A percentile compares a stretch with the other conserved stretches of the same genome.
These are phyloP conservation scores for Avahi laniger DNA, from an alignment of 2,797 vertebrate genomes.

Conservation along the genomic window DNA sequence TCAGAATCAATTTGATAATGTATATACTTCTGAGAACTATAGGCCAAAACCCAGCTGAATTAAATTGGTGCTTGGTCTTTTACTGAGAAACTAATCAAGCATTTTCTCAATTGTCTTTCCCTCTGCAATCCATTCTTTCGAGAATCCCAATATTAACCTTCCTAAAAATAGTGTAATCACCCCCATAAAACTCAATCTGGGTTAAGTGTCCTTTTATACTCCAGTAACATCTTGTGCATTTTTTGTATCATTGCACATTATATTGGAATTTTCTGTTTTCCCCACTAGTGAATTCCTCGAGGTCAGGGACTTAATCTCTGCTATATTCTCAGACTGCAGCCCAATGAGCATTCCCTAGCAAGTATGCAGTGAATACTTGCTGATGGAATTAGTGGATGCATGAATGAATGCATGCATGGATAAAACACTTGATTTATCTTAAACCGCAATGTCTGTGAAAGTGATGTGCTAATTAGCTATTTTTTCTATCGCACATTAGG, in stretches of 20 bases:
- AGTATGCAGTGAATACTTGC: neutral
- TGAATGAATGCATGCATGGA: neutral
- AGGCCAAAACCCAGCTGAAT: neutral
- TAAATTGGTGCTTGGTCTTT: neutral
- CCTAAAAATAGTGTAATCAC: neutral
- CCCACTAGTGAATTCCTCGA: neutral
- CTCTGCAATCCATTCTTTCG: neutral
- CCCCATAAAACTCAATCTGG: neutral
- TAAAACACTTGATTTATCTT: neutral
- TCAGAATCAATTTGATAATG: neutral
- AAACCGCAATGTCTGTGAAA: neutral
- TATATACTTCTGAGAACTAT: neutral
- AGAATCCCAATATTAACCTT: neutral
- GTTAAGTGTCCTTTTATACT: neutral
- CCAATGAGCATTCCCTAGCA: neutral
- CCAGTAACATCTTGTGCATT: neutral
- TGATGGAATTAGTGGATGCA: neutral
- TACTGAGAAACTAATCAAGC: neutral
- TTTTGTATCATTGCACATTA: neutral
- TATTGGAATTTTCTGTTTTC: neutral
- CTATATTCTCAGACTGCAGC: slow-evolving; percentile 8
- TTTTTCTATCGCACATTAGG: neutral
- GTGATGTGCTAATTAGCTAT: neutral
- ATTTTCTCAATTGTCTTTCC: neutral
- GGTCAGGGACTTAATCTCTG: neutral